Evolutionary conservation across 2,888 invertebrate species (phyloP).

Genomic region (Tromatobia lineatoria): DNA sequence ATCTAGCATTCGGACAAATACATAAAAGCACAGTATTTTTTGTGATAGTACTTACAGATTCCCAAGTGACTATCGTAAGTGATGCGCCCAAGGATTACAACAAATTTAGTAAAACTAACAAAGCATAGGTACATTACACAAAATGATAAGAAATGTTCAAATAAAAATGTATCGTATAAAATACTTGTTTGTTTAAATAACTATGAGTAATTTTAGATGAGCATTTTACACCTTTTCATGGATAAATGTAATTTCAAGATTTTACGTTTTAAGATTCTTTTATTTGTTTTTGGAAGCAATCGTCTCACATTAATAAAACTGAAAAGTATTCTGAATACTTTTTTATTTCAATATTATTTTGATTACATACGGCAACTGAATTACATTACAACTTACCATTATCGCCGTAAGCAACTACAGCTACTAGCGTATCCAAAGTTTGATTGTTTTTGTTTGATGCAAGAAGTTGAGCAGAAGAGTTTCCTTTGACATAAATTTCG

Average conservation of each 20-base stretch:
- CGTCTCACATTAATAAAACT: no score
- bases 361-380: constrained; percentile 2
- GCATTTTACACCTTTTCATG: no score
- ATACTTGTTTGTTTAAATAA: no score
- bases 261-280: no score
- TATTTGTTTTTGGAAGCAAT: no score
- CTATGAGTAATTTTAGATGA: no score
- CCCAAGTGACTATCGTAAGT: background rate
- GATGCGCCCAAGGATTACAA: background rate
- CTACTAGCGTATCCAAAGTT: constrained; percentile 85
- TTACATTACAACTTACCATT: constrained; percentile 84
- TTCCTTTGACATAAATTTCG: constrained; percentile 80
- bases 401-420: constrained; percentile 86
- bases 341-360: no score
- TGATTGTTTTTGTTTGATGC: constrained; percentile 85
- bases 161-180: no score
- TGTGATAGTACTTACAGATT: constrained; percentile 25
- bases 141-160: no score
- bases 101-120: background rate
- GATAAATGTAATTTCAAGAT: no score
- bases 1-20: no score
- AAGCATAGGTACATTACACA: background rate
- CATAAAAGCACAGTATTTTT: background rate
- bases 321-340: no score
- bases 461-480: constrained; percentile 80